Conservation (phyloP, 1,140 invertebrate genomes). For the Lucilia cuprina region DNA sequence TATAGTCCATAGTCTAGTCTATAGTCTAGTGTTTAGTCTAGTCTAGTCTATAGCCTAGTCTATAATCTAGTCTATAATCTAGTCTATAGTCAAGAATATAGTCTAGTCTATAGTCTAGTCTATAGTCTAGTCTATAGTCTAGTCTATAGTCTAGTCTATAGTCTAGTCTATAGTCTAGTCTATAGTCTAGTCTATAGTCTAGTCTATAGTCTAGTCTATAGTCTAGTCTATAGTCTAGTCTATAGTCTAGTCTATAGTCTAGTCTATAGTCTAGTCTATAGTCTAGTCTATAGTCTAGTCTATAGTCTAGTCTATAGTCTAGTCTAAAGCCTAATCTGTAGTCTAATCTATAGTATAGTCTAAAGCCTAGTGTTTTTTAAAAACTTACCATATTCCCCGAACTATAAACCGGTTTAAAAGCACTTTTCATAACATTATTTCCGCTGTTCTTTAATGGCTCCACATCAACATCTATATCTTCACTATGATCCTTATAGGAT, state of each 20-base stretch:
- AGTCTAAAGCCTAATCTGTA: not conserved
- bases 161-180: not conserved
- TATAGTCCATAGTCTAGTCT: not conserved
- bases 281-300: not conserved
- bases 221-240: not conserved
- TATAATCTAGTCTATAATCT: not conserved
- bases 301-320: not conserved
- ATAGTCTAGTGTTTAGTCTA: not conserved
- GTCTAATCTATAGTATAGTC: not conserved
- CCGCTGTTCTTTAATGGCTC: not conserved
- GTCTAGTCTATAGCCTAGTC: not conserved
- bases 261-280: not conserved
- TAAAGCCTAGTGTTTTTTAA: not conserved
- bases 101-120: not conserved
- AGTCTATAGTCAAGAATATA: not conserved
- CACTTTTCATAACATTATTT: slow-evolving; percentile 43
- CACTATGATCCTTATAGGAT: not conserved
- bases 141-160: not conserved
- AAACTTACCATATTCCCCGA: slow-evolving; percentile 17
- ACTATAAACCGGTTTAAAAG: slow-evolving; percentile 49
- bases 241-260: not conserved
- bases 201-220: not conserved
- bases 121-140: not conserved
- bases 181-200: not conserved
- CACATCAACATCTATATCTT: not conserved